Conservation (phyloP, 2,797 vertebrate species). For the Oreochromis grahami region DNA sequence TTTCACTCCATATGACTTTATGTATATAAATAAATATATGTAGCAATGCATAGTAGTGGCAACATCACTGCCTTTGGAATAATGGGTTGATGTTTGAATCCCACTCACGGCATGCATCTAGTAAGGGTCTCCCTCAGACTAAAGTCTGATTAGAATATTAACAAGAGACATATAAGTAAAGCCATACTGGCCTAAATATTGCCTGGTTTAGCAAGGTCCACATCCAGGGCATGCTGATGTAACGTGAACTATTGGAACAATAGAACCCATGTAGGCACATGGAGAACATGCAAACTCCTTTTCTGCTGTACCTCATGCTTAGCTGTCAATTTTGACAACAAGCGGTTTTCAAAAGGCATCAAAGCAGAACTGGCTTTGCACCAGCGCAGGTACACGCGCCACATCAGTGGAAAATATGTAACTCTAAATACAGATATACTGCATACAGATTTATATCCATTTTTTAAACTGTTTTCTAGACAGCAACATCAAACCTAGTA, state of each 20-base stretch:
- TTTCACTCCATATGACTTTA: background rate
- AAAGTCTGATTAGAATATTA: background rate
- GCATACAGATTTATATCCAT: background rate
- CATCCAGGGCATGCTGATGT: background rate
- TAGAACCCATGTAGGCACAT: background rate
- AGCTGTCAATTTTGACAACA: background rate
- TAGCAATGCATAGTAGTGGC: background rate
- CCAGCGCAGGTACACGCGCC: background rate
- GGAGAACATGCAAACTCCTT: background rate
- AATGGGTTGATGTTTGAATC: background rate
- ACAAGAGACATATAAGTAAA: background rate
- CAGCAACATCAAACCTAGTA: background rate
- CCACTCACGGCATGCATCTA: background rate
- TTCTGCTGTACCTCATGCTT: background rate
- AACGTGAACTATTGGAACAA: background rate
- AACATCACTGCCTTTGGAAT: background rate
- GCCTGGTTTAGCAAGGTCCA: background rate
- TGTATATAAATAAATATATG: background rate
- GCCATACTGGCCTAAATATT: background rate
- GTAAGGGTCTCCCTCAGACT: background rate
- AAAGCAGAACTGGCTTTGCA: background rate
- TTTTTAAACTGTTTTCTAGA: background rate
- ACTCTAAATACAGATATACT: background rate
- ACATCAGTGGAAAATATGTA: background rate
- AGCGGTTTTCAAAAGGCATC: background rate